Percentiles rank a stretch among this genome's conserved stretches.
Conservation (phyloP, 2,113 vertebrate genomes). For the Lophura nycthemera region DNA sequence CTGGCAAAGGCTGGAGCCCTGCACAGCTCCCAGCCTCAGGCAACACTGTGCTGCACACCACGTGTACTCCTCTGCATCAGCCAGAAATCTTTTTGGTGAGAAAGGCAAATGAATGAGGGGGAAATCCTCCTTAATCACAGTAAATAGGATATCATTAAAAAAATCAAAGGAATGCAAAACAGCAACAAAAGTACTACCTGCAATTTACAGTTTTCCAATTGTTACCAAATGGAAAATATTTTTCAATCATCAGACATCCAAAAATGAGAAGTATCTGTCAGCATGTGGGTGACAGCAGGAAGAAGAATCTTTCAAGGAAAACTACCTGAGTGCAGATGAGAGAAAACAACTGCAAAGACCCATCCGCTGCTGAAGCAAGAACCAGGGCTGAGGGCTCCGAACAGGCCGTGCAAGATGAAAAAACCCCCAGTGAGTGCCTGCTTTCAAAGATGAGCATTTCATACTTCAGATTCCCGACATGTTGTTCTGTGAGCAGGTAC, state of each 20-base stretch:
- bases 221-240: background rate
- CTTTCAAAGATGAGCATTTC: background rate
- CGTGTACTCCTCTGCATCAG: background rate
- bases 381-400: background rate
- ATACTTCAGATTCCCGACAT: background rate
- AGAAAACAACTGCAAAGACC: background rate
- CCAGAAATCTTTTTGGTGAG: background rate
- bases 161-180: background rate
- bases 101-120: background rate
- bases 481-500: background rate
- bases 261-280: background rate
- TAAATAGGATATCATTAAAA: background rate
- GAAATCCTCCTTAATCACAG: background rate
- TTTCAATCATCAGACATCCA: background rate
- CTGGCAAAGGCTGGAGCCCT: background rate
- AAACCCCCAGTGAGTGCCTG: background rate
- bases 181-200: background rate
- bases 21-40: background rate
- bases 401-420: background rate
- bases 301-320: background rate
- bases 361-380: background rate
- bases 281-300: background rate
- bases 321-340: background rate
- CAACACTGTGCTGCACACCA: background rate
- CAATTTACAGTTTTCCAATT: background rate